A percentile compares a stretch with the other conserved stretches of the same genome.
These are phyloP conservation scores for Otus scops DNA, from an alignment of 2,797 vertebrate genomes.

Conservation along the genomic window DNA sequence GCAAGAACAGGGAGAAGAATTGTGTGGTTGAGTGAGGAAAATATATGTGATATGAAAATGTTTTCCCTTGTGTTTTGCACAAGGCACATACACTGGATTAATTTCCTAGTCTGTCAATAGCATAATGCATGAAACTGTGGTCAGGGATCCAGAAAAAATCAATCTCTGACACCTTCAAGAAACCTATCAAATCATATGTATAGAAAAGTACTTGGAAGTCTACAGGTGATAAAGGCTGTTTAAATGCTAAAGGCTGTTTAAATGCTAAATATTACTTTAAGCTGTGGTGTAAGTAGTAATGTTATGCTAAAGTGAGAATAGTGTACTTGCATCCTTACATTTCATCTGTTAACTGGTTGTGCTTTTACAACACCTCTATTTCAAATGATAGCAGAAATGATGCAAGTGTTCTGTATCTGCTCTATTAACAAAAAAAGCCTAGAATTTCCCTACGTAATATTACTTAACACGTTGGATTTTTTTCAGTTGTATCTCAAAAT, in stretches of 20 bases:
- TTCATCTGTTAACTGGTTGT: neutral
- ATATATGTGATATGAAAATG: neutral
- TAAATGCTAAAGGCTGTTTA: neutral
- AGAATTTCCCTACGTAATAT: neutral
- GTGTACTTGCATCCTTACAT: neutral
- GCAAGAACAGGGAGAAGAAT: neutral
- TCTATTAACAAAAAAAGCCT: neutral
- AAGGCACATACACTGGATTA: neutral
- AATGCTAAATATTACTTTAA: neutral
- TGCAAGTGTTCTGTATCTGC: neutral
- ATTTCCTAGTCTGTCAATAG: neutral
- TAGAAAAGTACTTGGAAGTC: neutral
- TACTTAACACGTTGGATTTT: neutral
- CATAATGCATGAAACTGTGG: neutral
- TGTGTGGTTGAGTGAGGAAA: neutral
- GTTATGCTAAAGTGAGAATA: neutral
- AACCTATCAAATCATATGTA: neutral
- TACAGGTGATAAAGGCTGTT: neutral
- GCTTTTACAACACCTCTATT: neutral
- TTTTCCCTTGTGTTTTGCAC: neutral
- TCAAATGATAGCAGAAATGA: neutral
- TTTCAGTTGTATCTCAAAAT: neutral
- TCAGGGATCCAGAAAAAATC: neutral
- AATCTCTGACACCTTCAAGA: neutral
- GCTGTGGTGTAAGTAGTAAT: neutral